Evolutionary conservation across 2,797 vertebrate species (phyloP), one percentile per base, ranked within the genome.

Genomic region (Acrossocheilus wenchowensis): DNA sequence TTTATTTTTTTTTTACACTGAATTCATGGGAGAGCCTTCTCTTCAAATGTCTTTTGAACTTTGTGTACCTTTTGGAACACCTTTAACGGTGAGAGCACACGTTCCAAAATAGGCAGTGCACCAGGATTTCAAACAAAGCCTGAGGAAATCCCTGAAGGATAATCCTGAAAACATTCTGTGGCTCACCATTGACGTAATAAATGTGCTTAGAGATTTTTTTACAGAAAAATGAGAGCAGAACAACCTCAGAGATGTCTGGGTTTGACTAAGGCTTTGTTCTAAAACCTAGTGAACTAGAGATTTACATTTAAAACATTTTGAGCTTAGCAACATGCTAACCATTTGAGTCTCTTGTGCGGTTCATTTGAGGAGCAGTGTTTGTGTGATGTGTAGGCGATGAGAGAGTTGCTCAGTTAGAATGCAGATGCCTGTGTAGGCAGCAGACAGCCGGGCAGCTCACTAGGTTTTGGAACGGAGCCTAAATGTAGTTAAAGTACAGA

Each of bases 301-400:
- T 62, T 62, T 79, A 19, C 54, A 43, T 39, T 41, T 43, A 62
- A 78, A 78, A 78, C 34, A 39, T 45, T 79, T 62, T 64, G 17
- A 64, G 78, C n/a, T 79, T 45, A 69, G 64, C 43, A n/a, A 10
- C 62, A 68, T 81, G 78, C 60, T 68, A 81, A 64, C 17, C 17
- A 21, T 69, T 48, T 0, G 19, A 52, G 45, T 81, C 30, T 43
- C 36, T 64, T 21, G 21, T 60, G 39, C 1, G 23, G 52, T 19
- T 79, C 36, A 26, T 64, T 79, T 79, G n/a, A 79, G 64, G 78
- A 64, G 78, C 39, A 30, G 57, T 79, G 6, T 64, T 79, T 64
- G 23, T 79, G 78, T 79, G 78, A 14, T 50, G 45, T 50, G 79
- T 69, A 45, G 80, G 80, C 43, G 43, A 81, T 14, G 1, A 14